phyloP scores from a whole-genome alignment of 2,888 invertebrate species.

The Prosopocoilus inquinatus region DNA sequence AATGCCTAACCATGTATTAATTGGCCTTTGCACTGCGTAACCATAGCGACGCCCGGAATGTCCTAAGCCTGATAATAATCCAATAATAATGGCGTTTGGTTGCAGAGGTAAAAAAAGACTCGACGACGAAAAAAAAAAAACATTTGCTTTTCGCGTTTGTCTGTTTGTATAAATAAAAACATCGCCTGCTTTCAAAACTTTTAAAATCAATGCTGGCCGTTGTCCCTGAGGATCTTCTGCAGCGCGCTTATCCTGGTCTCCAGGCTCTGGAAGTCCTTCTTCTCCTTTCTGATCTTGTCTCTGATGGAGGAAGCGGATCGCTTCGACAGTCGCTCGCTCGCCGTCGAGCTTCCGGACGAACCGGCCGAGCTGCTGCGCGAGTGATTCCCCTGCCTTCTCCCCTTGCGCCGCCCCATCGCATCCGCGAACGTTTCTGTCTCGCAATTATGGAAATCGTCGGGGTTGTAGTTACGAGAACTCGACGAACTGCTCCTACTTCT shows the following conservation, averaged over 20 bases:
- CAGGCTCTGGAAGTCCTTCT: constrained; percentile 45
- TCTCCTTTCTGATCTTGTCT: constrained; percentile 28
- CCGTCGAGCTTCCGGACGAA: constrained; percentile 27
- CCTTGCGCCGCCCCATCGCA: not conserved
- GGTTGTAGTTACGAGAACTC: constrained; percentile 22
- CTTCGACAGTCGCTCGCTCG: constrained; percentile 5
- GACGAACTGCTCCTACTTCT: constrained; percentile 33
- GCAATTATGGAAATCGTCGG: constrained; percentile 1
- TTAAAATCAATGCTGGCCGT: not conserved
- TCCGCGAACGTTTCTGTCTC: not conserved
- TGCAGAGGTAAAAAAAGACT: too few relatives aligned
- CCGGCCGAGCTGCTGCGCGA: constrained; percentile 26
- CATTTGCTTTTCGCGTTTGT: too few relatives aligned
- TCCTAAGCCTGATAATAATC: too few relatives aligned
- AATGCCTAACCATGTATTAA: too few relatives aligned
- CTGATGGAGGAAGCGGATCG: constrained; percentile 8
- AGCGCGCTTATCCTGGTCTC: constrained; percentile 48
- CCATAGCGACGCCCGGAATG: too few relatives aligned
- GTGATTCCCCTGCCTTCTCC: not conserved
- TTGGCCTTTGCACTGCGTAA: too few relatives aligned
- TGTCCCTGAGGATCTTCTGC: constrained; percentile 46
- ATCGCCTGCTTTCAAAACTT: constrained; percentile 26
- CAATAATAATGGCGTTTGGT: too few relatives aligned
- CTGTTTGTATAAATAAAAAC: constrained; percentile 7
- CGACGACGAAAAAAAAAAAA: too few relatives aligned